Percentiles rank a stretch among this genome's conserved stretches.
These are phyloP conservation scores for Pantherophis guttatus DNA, from an alignment of 2,113 vertebrate genomes.

Conservation along the genomic window DNA sequence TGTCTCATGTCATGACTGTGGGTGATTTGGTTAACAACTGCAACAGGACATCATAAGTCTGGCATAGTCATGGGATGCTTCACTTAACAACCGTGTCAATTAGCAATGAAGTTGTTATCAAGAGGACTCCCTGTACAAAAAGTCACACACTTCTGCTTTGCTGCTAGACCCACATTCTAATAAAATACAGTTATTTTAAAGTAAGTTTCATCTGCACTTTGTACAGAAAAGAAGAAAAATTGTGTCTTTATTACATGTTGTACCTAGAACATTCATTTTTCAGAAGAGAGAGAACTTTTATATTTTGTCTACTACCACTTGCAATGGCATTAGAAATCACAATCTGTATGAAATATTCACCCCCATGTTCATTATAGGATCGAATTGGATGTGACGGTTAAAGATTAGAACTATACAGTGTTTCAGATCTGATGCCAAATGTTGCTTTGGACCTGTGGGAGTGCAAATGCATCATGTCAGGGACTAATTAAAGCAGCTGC, in stretches of 20 bases:
- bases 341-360: background rate
- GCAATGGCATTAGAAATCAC: background rate
- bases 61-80: background rate
- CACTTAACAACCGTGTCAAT: background rate
- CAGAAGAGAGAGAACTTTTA: background rate
- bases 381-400: background rate
- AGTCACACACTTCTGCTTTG: background rate
- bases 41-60: background rate
- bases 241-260: background rate
- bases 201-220: background rate
- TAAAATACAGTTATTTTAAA: background rate
- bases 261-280: background rate
- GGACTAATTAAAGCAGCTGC: background rate
- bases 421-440: background rate
- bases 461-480: background rate
- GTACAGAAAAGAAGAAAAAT: background rate
- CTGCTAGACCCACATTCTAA: background rate
- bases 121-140: background rate
- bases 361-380: background rate
- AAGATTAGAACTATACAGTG: background rate
- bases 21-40: background rate
- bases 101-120: background rate
- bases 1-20: background rate
- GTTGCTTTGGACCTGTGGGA: background rate
- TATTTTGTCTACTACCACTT: background rate